These are phyloP conservation scores for Drosophila micromelanica DNA, from an alignment of 1,140 invertebrate genomes.

Conservation along the genomic window DNA sequence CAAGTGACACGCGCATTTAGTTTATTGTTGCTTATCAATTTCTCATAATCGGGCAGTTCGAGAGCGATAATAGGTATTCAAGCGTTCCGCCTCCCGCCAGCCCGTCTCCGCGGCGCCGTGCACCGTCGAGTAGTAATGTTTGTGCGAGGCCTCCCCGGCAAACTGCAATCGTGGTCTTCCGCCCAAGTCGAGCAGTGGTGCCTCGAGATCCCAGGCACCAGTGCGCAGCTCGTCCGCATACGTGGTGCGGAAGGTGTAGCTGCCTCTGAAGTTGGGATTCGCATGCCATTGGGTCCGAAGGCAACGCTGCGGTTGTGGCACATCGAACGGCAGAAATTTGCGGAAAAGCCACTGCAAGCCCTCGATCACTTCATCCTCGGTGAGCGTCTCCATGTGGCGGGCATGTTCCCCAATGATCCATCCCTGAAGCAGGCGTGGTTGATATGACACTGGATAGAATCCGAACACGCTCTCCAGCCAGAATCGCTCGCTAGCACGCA, in stretches of 20 bases:
- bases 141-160: slow-evolving; percentile 90
- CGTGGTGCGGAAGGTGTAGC: slow-evolving; percentile 89
- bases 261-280: slow-evolving; percentile 88
- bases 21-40: slow-evolving; percentile 7
- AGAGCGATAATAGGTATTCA: slow-evolving; percentile 60
- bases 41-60: slow-evolving; percentile 46
- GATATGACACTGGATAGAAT: slow-evolving; percentile 87
- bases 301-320: slow-evolving; percentile 56
- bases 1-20: slow-evolving; percentile 1
- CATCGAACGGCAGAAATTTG: slow-evolving; percentile 75
- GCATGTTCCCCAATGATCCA: slow-evolving; percentile 87
- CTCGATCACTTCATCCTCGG: slow-evolving; percentile 84
- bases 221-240: slow-evolving; percentile 85
- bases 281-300: slow-evolving; percentile 86
- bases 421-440: slow-evolving; percentile 88
- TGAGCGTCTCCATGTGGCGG: slow-evolving; percentile 86
- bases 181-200: slow-evolving; percentile 85
- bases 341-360: slow-evolving; percentile 85
- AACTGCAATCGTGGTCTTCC: slow-evolving; percentile 87
- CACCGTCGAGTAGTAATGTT: slow-evolving; percentile 89
- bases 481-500: slow-evolving; percentile 62
- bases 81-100: slow-evolving; percentile 90
- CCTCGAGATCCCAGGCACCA: slow-evolving; percentile 85
- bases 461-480: slow-evolving; percentile 88
- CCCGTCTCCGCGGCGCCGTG: slow-evolving; percentile 93